Evolutionary conservation across 2,888 invertebrate species (phyloP).

Genomic region (Ectobius pallidus): DNA sequence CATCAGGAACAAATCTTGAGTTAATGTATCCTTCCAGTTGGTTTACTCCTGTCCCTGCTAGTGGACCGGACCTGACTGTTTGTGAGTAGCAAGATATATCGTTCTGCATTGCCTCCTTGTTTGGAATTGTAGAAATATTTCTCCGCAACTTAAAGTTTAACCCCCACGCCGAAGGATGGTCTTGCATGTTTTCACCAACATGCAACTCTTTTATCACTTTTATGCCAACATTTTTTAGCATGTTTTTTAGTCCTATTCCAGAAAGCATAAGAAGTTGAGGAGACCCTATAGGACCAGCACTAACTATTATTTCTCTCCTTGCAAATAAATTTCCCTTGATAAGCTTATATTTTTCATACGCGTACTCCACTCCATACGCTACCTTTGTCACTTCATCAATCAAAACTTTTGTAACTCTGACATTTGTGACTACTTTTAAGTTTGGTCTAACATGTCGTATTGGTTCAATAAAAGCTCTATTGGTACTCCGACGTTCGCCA

Average conservation of each 20-base stretch:
- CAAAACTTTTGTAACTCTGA: neutral
- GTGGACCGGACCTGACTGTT: too few relatives aligned
- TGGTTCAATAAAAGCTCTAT: constrained; percentile 13
- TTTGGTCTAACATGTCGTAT: neutral
- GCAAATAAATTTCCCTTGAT: neutral
- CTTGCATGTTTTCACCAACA: constrained; percentile 71
- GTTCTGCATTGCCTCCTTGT: too few relatives aligned
- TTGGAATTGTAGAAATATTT: neutral
- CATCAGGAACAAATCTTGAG: neutral
- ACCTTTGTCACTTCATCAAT: neutral
- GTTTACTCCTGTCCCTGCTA: neutral
- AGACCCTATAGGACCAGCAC: constrained; percentile 46
- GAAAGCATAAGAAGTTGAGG: constrained; percentile 61
- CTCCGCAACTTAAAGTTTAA: neutral
- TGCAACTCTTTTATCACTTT: constrained; percentile 53
- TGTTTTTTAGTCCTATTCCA: constrained; percentile 24
- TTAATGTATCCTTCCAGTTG: neutral
- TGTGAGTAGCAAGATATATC: too few relatives aligned
- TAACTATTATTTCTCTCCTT: constrained; percentile 1
- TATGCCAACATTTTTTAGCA: neutral
- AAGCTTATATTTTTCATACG: neutral
- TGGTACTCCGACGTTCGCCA: constrained; percentile 2
- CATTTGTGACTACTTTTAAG: constrained; percentile 18
- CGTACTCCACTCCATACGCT: constrained; percentile 1
- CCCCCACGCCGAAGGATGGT: neutral